A percentile compares a stretch with the other conserved stretches of the same genome.
Evolutionary conservation across 2,113 vertebrate species (phyloP).

Genomic region (Myotis davidii): DNA sequence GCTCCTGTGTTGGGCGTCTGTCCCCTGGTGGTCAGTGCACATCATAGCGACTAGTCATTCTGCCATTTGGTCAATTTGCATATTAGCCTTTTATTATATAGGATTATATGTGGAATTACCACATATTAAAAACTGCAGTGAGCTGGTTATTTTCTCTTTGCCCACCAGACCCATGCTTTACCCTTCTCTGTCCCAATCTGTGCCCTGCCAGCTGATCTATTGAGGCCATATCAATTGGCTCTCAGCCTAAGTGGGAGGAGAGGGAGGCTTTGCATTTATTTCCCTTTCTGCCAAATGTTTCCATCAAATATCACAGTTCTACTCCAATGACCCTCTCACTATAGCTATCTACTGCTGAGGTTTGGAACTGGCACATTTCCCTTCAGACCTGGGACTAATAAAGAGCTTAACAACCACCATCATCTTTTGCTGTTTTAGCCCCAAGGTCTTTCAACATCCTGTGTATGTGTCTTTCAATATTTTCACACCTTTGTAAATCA

Average conservation of each 20-base stretch:
- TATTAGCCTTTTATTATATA: too few relatives aligned
- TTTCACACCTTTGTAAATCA: background rate
- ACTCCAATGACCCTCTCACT: background rate
- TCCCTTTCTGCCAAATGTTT: background rate
- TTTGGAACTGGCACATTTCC: background rate
- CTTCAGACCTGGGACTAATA: background rate
- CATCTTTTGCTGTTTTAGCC: background rate
- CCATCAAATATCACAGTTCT: background rate
- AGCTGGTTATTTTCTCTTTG: background rate
- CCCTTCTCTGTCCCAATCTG: background rate
- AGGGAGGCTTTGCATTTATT: background rate
- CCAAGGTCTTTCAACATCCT: background rate
- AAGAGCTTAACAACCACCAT: background rate
- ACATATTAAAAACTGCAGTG: background rate
- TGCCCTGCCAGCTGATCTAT: background rate
- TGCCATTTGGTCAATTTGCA: too few relatives aligned
- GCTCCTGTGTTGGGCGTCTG: too few relatives aligned
- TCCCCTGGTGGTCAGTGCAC: too few relatives aligned
- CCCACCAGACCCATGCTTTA: background rate
- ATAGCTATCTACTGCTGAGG: background rate
- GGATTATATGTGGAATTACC: background rate
- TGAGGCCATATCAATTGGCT: background rate
- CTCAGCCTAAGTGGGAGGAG: background rate
- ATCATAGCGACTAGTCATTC: too few relatives aligned
- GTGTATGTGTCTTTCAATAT: background rate